These are phyloP conservation scores for Odontocerum albicorne DNA, from an alignment of 2,888 invertebrate genomes.

Conservation along the genomic window DNA sequence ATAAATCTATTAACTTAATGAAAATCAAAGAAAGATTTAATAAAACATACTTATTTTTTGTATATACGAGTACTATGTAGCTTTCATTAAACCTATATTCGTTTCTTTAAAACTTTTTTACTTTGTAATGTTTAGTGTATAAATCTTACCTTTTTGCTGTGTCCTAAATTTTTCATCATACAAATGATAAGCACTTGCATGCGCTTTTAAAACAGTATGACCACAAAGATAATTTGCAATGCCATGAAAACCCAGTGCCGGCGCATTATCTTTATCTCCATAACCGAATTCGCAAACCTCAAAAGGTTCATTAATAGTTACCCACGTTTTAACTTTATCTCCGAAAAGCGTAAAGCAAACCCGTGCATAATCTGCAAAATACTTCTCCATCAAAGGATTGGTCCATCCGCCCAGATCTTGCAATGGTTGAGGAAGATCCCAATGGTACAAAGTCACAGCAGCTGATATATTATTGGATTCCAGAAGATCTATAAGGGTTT, in stretches of 20 bases:
- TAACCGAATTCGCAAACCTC: slow-evolving; percentile 54
- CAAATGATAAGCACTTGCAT: slow-evolving; percentile 63
- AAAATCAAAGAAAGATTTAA: too few relatives aligned
- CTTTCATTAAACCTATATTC: too few relatives aligned
- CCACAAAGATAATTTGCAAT: slow-evolving; percentile 63
- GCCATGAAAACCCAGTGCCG: slow-evolving; percentile 53
- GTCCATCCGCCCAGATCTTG: slow-evolving; percentile 68
- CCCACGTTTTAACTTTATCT: slow-evolving; percentile 56
- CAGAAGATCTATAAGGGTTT: slow-evolving; percentile 60
- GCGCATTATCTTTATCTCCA: slow-evolving; percentile 54
- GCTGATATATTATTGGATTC: slow-evolving; percentile 57
- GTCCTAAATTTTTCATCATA: slow-evolving; percentile 54
- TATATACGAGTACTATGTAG: too few relatives aligned
- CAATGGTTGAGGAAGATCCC: slow-evolving; percentile 65
- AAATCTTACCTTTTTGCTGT: slow-evolving; percentile 40
- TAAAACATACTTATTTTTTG: too few relatives aligned
- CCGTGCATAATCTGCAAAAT: slow-evolving; percentile 63
- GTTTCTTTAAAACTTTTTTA: too few relatives aligned
- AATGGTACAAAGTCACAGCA: slow-evolving; percentile 66
- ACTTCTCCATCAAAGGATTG: slow-evolving; percentile 60
- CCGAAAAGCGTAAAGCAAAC: slow-evolving; percentile 55
- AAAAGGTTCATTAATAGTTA: slow-evolving; percentile 67
- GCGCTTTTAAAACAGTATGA: slow-evolving; percentile 65
- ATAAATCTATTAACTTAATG: too few relatives aligned
- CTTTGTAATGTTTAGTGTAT: too few relatives aligned